Percentiles rank a stretch among this genome's conserved stretches.
phyloP scores from a whole-genome alignment of 2,888 invertebrate species.

The Micoletzkya japonica region DNA sequence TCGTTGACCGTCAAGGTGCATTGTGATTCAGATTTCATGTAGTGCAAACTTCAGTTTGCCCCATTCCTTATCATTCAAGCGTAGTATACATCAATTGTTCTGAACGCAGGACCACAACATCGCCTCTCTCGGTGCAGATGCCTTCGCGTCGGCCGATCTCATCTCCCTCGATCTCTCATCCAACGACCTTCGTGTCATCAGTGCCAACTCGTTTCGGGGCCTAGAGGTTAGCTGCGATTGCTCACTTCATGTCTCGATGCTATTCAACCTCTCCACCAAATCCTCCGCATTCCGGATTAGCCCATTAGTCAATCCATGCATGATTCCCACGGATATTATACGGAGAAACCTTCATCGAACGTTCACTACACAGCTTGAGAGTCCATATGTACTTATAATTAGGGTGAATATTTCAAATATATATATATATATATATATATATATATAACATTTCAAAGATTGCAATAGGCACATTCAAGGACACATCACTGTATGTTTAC shows the following conservation, averaged over 20 bases:
- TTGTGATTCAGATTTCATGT: not conserved
- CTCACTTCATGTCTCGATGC: not conserved
- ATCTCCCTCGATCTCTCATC: slow-evolving; percentile 50
- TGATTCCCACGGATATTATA: too few species aligned
- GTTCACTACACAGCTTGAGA: too few species aligned
- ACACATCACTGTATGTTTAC: not conserved
- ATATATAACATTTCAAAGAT: too few species aligned
- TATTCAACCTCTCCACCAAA: not conserved
- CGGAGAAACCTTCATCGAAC: too few species aligned
- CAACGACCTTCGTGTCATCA: slow-evolving; percentile 61
- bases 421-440: too few species aligned
- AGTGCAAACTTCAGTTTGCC: not conserved
- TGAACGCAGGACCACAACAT: not conserved
- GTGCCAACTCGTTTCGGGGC: slow-evolving; percentile 63
- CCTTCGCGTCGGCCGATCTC: slow-evolving; percentile 22
- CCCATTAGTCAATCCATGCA: not conserved
- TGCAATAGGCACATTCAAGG: not conserved
- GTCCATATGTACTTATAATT: too few species aligned
- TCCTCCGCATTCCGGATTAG: not conserved
- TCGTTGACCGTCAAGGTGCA: slow-evolving; percentile 8
- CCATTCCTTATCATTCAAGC: not conserved
- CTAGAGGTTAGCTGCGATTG: slow-evolving; percentile 48
- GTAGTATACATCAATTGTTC: not conserved
- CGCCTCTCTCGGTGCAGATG: slow-evolving; percentile 1
- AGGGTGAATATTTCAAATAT: too few species aligned